Conservation (phyloP, 2,888 invertebrate genomes). For the Leptogaster cylindrica region DNA sequence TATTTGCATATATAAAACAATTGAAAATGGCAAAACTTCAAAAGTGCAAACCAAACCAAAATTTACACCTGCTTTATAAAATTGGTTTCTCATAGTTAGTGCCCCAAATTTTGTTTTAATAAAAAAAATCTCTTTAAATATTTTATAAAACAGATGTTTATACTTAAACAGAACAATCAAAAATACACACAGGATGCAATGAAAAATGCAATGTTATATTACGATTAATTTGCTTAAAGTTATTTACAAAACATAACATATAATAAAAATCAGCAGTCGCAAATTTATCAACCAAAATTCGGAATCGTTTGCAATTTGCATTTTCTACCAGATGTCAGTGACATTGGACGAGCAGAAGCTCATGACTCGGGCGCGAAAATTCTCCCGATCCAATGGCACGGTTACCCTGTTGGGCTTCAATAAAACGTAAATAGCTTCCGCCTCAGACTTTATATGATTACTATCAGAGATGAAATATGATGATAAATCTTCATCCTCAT, state of each 20-base stretch:
- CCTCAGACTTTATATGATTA: conserved; percentile 23
- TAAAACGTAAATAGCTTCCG: conserved; percentile 39
- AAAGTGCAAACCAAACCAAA: not conserved
- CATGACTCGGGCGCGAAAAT: conserved; percentile 71
- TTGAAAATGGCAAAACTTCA: no score
- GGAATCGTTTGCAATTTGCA: not conserved
- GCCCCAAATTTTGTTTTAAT: not conserved
- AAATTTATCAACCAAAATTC: conserved; percentile 7
- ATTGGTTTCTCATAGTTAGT: not conserved
- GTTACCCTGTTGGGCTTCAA: conserved; percentile 66
- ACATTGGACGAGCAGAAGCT: conserved; percentile 60
- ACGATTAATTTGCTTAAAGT: not conserved
- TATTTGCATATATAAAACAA: no score
- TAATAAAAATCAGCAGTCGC: not conserved
- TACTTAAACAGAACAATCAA: not conserved
- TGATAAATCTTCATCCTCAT: conserved; percentile 63
- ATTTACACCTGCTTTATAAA: not conserved
- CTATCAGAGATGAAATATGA: not conserved
- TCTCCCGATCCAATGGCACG: conserved; percentile 68
- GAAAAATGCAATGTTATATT: conserved; percentile 3
- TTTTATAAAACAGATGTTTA: not conserved
- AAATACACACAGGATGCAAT: not conserved
- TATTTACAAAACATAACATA: not conserved
- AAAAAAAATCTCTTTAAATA: not conserved
- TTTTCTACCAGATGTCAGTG: conserved; percentile 77